Evolutionary conservation across 2,113 vertebrate genomes (phyloP), one percentile per base, ranked within the genome.

Genomic region (Corvus cornix): DNA sequence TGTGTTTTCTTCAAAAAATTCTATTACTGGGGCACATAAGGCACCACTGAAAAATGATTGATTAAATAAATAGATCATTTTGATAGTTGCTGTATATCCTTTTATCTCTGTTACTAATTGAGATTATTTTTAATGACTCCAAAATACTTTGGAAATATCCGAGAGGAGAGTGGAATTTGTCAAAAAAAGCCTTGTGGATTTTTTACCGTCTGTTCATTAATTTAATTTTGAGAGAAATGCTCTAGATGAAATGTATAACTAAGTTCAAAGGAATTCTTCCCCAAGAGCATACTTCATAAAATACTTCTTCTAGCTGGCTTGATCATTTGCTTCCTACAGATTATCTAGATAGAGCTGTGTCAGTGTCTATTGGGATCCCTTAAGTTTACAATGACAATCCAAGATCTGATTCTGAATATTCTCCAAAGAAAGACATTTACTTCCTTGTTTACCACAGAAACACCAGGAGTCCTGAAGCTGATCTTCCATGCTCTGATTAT

Each of bases 361-460:
- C 46, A 43, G 19, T 60, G 23, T 51, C 77, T 84, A 93, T 70
- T 44, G 74, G 31, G 56, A 81, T 60, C 81, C 69, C 52, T 84
- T 67, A 64, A 30, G 21, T 80, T 91, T 77, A 66, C n/a, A 90
- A 44, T 1, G 13, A 60, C 10, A 70, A 67, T 33, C 43, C 64
- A 94, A 90, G 87, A 46, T 46, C 27, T 91, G 35, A 83, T 51
- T 87, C 48, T 72, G 51, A 91, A 91, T 52, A 13, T 10, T 43
- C 31, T 87, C 69, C 44, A 74, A 89, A 93, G 37, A 69, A 88
- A 84, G 15, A 26, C 23, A 88, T 92, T 90, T 77, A 86, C 76
- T 84, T 92, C 55, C 60, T 81, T 89, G 60, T 77, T 89, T 94
- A 59, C 60, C 43, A 46, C 58, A 30, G 80, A 81, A 94, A 95